phyloP scores from a whole-genome alignment of 2,797 vertebrate species.

The Aplochiton taeniatus region DNA sequence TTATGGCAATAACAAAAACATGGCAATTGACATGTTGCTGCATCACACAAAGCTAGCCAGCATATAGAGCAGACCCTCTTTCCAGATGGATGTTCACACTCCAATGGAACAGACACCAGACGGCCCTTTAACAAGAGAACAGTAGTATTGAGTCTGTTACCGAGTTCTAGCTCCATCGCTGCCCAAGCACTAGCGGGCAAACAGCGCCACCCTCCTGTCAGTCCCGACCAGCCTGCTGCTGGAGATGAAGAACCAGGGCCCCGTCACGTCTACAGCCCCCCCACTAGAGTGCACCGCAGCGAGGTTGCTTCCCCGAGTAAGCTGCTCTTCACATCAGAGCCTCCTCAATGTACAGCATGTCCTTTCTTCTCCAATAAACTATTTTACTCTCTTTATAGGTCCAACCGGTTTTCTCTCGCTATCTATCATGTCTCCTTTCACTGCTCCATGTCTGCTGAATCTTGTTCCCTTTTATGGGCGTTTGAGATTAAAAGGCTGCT shows the following conservation, averaged over 20 bases:
- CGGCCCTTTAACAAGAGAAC: too few species aligned
- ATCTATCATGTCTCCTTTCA: too few species aligned
- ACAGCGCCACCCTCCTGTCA: conserved; percentile 49
- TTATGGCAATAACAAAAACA: too few species aligned
- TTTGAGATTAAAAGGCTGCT: conserved; percentile 46
- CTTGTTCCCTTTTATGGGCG: not conserved
- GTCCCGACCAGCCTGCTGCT: conserved; percentile 7
- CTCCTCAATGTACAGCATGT: conserved; percentile 1
- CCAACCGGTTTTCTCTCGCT: too few species aligned
- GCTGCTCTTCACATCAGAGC: not conserved
- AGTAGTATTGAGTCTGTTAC: too few species aligned
- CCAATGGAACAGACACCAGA: too few species aligned
- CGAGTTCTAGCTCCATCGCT: not conserved
- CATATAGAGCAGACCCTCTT: too few species aligned
- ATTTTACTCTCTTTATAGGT: not conserved
- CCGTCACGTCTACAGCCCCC: conserved; percentile 30
- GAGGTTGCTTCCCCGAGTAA: conserved; percentile 16
- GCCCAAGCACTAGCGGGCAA: not conserved
- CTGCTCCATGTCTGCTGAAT: too few species aligned
- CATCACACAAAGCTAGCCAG: too few species aligned
- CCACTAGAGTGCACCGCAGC: not conserved
- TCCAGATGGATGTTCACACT: too few species aligned
- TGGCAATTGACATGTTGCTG: too few species aligned
- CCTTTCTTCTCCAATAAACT: not conserved
- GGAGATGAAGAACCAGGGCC: conserved; percentile 19